These are phyloP conservation scores for Tethea ocularis DNA, from an alignment of 2,888 invertebrate species.

Conservation along the genomic window DNA sequence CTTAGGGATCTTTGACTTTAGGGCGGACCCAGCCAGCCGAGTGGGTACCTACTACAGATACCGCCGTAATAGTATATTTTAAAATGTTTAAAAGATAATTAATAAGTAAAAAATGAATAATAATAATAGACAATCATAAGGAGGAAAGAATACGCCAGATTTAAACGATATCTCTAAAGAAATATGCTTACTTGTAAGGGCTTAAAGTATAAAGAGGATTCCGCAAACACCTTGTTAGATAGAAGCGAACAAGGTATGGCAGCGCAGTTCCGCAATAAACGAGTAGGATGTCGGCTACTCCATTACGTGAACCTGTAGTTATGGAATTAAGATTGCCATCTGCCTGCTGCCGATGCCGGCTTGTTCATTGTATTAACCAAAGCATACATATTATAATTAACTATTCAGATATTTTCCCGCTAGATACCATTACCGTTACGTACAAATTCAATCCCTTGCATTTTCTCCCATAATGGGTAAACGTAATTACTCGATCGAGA, in stretches of 20 bases:
- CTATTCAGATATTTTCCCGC: conserved; percentile 51
- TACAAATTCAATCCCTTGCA: conserved; percentile 55
- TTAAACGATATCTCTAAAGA: neutral
- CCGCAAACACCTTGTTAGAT: conserved; percentile 39
- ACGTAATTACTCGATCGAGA: conserved; percentile 47
- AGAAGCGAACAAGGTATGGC: conserved; percentile 28
- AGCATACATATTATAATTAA: conserved; percentile 55
- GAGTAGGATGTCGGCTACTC: conserved; percentile 52
- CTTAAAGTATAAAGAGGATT: conserved; percentile 23
- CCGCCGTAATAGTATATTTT: no score
- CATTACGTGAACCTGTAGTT: conserved; percentile 63
- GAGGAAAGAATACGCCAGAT: no score
- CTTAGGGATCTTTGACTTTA: no score
- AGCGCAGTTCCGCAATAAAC: conserved; percentile 47
- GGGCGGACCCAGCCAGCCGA: no score
- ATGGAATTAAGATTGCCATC: conserved; percentile 67
- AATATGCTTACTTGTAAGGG: neutral
- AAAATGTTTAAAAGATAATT: no score
- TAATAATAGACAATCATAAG: no score
- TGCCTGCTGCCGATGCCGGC: conserved; percentile 41
- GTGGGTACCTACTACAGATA: no score
- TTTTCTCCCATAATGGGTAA: conserved; percentile 55
- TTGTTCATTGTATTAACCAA: conserved; percentile 46
- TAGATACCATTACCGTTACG: conserved; percentile 50
- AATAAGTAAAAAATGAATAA: no score